phyloP scores from a whole-genome alignment of 64 coral and sea anemone species.

The Pocillopora verrucosa region DNA sequence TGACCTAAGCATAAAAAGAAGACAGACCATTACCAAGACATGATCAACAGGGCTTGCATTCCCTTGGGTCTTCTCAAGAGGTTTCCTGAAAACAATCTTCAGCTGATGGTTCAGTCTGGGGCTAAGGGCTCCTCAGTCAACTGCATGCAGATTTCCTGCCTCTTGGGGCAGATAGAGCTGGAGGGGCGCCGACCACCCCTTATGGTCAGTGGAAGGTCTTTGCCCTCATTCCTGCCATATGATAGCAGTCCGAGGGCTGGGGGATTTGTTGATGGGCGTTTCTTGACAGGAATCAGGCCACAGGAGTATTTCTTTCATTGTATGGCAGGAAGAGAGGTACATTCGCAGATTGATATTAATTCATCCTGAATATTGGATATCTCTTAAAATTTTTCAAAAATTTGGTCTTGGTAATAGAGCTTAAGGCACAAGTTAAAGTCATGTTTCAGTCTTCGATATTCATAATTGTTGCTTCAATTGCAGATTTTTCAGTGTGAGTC shows the following conservation, averaged over 20 bases:
- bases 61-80: slow-evolving; percentile 72
- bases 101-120: slow-evolving; percentile 91
- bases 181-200: slow-evolving; percentile 92
- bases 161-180: slow-evolving; percentile 92
- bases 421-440: too few relatives aligned
- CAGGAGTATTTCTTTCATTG: slow-evolving; percentile 99
- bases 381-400: too few relatives aligned
- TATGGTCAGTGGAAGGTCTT: slow-evolving; percentile 91
- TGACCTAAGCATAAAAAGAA: slow-evolving; percentile 87
- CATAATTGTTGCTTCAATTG: too few relatives aligned
- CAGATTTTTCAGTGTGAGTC: too few relatives aligned
- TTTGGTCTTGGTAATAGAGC: too few relatives aligned
- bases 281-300: slow-evolving; percentile 91
- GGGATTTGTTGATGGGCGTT: slow-evolving; percentile 94
- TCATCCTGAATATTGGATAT: background rate
- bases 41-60: slow-evolving; percentile 92
- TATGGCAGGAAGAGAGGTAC: slow-evolving; percentile 98
- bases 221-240: slow-evolving; percentile 93
- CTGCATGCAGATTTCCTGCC: slow-evolving; percentile 96
- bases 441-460: too few relatives aligned
- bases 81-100: slow-evolving; percentile 94
- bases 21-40: slow-evolving; percentile 86
- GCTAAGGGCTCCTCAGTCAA: slow-evolving; percentile 94
- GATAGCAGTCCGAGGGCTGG: slow-evolving; percentile 93
- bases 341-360: background rate